These are phyloP conservation scores for Rhabdophis nuchalis DNA, from an alignment of 2,797 vertebrate species.

Conservation along the genomic window DNA sequence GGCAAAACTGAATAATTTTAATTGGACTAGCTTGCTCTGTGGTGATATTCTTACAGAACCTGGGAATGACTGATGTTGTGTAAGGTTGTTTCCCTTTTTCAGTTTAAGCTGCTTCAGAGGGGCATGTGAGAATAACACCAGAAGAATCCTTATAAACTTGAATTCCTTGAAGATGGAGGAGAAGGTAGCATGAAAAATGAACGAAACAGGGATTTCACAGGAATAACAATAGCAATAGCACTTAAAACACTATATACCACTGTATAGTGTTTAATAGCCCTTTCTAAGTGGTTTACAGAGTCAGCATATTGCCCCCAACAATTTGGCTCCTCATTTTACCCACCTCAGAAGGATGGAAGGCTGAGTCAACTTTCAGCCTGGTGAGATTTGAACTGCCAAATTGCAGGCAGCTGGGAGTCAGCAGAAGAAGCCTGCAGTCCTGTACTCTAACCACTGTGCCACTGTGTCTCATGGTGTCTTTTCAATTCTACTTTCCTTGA, in stretches of 20 bases:
- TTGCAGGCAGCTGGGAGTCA: too few species aligned
- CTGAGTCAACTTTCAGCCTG: too few species aligned
- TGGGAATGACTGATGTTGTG: neutral
- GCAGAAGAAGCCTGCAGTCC: too few species aligned
- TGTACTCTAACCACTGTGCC: too few species aligned
- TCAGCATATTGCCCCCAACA: too few species aligned
- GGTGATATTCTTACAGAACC: neutral
- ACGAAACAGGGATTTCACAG: neutral
- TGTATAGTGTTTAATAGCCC: too few species aligned
- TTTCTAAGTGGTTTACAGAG: too few species aligned
- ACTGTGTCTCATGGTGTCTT: neutral
- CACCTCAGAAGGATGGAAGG: too few species aligned
- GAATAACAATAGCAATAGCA: neutral
- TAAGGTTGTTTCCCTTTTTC: neutral
- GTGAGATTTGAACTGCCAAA: too few species aligned
- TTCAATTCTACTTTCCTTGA: constrained; percentile 24
- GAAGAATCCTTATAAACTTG: neutral
- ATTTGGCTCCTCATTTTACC: too few species aligned
- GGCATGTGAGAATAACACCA: neutral
- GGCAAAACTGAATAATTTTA: neutral
- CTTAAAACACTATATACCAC: too few species aligned
- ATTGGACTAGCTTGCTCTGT: neutral
- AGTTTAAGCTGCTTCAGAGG: neutral
- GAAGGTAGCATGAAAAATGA: neutral
- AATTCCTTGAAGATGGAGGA: neutral